These are phyloP conservation scores for Neolamprologus falcicula DNA, from an alignment of 2,113 vertebrate species.

Conservation along the genomic window DNA sequence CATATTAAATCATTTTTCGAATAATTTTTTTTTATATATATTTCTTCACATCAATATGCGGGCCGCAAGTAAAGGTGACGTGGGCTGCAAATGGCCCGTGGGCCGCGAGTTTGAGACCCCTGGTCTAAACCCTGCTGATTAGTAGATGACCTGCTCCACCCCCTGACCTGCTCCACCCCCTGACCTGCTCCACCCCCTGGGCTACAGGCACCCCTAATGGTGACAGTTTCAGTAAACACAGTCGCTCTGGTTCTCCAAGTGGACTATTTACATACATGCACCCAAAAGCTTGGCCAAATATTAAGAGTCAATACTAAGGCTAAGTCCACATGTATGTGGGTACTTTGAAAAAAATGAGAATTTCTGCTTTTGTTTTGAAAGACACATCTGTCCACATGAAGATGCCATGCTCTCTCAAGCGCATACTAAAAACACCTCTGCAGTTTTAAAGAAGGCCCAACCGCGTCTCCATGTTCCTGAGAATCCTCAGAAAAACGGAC, in stretches of 20 bases:
- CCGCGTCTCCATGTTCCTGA: background rate
- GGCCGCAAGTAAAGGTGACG: background rate
- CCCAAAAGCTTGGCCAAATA: background rate
- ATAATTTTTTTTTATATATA: accelerated
- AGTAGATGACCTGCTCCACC: background rate
- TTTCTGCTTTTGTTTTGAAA: background rate
- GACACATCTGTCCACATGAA: background rate
- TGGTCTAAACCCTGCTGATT: background rate
- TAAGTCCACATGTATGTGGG: background rate
- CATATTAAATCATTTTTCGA: background rate
- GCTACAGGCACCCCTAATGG: background rate
- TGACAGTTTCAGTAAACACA: background rate
- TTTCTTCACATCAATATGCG: background rate
- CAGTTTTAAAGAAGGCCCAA: background rate
- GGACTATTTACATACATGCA: background rate
- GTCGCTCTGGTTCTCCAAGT: background rate
- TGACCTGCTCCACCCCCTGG: background rate
- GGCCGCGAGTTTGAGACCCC: accelerated
- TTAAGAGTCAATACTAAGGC: background rate
- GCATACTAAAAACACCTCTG: background rate
- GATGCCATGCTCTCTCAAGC: background rate
- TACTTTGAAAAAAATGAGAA: accelerated
- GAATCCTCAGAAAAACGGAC: background rate
- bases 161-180: background rate
- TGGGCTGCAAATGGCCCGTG: accelerated